Evolutionary conservation across 2,888 invertebrate genomes (phyloP).

Genomic region (Cecidostiba fungosa): DNA sequence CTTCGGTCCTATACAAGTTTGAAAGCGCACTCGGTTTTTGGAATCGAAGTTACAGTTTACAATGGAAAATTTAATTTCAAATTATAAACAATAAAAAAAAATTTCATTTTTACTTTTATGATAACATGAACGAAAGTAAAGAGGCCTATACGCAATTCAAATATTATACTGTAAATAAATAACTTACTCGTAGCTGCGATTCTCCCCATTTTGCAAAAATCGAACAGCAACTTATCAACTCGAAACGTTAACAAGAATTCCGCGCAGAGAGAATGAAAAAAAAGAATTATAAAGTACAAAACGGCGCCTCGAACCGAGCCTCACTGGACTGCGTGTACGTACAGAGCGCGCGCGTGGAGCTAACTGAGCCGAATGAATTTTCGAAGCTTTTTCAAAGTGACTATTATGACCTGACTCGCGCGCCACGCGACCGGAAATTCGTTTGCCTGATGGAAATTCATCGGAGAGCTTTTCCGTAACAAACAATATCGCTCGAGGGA

Average conservation of each 20-base stretch:
- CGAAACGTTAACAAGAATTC: neutral
- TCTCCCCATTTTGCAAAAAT: conserved; percentile 37
- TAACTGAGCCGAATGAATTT: conserved; percentile 30
- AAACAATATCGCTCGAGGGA: neutral
- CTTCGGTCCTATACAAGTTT: neutral
- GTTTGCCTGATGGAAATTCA: conserved; percentile 11
- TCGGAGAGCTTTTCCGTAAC: neutral
- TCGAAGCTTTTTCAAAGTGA: conserved; percentile 26
- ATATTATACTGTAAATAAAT: neutral
- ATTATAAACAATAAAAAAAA: no score
- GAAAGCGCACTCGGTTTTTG: neutral
- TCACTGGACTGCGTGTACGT: conserved; percentile 11
- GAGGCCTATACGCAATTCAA: no score
- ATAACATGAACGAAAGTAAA: no score
- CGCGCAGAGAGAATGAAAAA: neutral
- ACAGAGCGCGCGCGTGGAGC: conserved; percentile 14
- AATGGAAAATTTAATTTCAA: neutral
- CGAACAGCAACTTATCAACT: neutral
- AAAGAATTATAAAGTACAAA: neutral
- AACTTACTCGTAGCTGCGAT: conserved; percentile 45
- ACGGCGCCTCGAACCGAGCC: neutral
- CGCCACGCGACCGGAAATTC: conserved; percentile 35
- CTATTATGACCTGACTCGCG: conserved; percentile 11
- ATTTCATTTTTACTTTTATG: no score
- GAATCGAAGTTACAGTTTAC: neutral